Evolutionary conservation across 2,797 vertebrate species (phyloP).

Genomic region (Bradypodion ventrale): DNA sequence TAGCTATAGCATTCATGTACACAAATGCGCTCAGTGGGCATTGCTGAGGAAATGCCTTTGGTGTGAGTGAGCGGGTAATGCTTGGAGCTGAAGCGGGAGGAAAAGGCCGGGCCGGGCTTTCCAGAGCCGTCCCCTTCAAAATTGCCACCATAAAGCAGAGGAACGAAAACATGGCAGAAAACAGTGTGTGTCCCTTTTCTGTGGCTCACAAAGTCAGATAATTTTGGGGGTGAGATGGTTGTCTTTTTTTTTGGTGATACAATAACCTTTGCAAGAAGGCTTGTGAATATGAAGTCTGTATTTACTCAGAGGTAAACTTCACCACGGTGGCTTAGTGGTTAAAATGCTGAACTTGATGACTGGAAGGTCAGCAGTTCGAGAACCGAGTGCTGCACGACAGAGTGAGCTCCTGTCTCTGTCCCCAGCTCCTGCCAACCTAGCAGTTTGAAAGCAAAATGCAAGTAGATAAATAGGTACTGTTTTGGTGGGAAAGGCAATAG

Average conservation of each 20-base stretch:
- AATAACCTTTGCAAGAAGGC: too few species aligned
- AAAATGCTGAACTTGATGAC: too few species aligned
- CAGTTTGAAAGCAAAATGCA: too few species aligned
- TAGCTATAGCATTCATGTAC: conserved; percentile 23
- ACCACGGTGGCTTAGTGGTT: too few species aligned
- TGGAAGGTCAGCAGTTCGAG: too few species aligned
- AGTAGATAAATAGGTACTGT: too few species aligned
- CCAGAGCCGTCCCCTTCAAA: too few species aligned
- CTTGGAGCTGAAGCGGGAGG: background rate
- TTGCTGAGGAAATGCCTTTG: conserved; percentile 22
- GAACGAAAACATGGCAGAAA: background rate
- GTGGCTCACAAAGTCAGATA: background rate
- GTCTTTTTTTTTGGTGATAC: background rate
- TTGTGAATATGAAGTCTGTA: background rate
- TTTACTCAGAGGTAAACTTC: background rate
- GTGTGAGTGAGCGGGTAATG: background rate
- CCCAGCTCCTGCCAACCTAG: too few species aligned
- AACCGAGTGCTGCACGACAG: too few species aligned
- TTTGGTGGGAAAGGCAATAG: too few species aligned
- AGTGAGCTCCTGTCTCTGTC: too few species aligned
- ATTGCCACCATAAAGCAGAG: too few species aligned
- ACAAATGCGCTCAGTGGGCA: conserved; percentile 9
- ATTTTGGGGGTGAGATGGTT: background rate
- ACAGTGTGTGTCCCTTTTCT: background rate
- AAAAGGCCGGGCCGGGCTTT: background rate